Conservation (phyloP, 2,888 invertebrate species). For the Oscheius onirici region DNA sequence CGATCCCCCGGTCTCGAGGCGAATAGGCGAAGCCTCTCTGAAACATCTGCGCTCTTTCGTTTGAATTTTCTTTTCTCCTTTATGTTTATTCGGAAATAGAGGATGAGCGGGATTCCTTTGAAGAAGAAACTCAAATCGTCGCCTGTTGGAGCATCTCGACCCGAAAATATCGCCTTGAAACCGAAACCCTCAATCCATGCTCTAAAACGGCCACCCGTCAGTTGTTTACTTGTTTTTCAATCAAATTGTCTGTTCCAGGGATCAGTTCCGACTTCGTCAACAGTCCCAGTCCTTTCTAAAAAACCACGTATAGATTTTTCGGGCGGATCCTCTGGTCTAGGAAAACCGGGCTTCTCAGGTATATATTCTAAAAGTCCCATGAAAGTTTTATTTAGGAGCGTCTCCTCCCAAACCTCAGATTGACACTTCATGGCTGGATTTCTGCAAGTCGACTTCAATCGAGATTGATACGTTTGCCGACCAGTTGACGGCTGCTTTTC, state of each 20-base stretch:
- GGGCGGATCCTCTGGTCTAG: not conserved
- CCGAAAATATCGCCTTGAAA: conserved; percentile 32
- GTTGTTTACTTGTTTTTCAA: conserved; percentile 1
- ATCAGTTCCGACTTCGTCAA: not conserved
- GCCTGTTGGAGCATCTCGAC: conserved; percentile 1
- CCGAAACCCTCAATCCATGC: conserved; percentile 30
- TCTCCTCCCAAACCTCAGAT: conserved; percentile 9
- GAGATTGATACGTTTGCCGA: conserved; percentile 23
- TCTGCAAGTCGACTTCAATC: conserved; percentile 17
- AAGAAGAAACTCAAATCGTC: conserved; percentile 13
- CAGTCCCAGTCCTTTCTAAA: conserved; percentile 12
- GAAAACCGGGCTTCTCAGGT: not conserved
- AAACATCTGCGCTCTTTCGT: not conserved
- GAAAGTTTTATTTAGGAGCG: not conserved
- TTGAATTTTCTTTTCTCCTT: not conserved
- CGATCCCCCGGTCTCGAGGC: not conserved
- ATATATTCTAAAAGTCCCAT: not conserved
- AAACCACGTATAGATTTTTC: conserved; percentile 25
- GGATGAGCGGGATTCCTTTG: not conserved
- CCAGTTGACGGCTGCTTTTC: conserved; percentile 1
- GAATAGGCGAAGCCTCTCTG: not conserved
- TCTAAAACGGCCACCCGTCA: not conserved
- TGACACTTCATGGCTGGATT: conserved; percentile 26
- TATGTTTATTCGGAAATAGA: conserved; percentile 7
- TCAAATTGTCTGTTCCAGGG: not conserved